Conservation (phyloP, 2,113 vertebrate species). For the Camelus dromedarius region DNA sequence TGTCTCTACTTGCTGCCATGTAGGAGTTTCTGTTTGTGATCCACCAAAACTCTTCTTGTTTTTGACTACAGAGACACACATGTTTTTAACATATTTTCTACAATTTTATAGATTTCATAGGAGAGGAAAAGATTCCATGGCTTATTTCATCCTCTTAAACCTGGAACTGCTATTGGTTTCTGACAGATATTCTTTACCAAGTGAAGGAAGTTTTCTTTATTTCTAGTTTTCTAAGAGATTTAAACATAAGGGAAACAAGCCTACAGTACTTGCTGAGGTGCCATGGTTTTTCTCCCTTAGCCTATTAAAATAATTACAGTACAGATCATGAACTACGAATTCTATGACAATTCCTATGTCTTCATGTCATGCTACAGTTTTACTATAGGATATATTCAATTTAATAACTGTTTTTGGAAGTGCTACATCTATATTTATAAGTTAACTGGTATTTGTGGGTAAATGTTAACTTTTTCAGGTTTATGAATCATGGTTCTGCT, state of each 20-base stretch:
- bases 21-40: not conserved
- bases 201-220: conserved; percentile 1
- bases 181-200: not conserved
- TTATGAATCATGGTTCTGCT: conserved; percentile 9
- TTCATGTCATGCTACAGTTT: not conserved
- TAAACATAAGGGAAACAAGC: not conserved
- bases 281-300: conserved; percentile 39
- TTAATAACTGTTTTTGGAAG: conserved; percentile 1
- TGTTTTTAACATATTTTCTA: not conserved
- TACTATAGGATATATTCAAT: not conserved
- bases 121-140: not conserved
- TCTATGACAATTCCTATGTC: conserved; percentile 44
- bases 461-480: conserved; percentile 36
- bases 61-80: not conserved
- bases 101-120: not conserved
- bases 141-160: not conserved
- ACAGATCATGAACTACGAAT: conserved; percentile 4
- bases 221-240: conserved; percentile 11
- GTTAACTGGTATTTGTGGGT: not conserved
- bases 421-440: not conserved
- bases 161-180: not conserved
- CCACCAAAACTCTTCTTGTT: not conserved
- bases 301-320: not conserved
- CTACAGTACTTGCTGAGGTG: not conserved
- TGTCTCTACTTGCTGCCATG: not conserved